A percentile compares a stretch with the other conserved stretches of the same genome.
Evolutionary conservation across 2,888 invertebrate species (phyloP).

Genomic region (Hylaea fasciaria): DNA sequence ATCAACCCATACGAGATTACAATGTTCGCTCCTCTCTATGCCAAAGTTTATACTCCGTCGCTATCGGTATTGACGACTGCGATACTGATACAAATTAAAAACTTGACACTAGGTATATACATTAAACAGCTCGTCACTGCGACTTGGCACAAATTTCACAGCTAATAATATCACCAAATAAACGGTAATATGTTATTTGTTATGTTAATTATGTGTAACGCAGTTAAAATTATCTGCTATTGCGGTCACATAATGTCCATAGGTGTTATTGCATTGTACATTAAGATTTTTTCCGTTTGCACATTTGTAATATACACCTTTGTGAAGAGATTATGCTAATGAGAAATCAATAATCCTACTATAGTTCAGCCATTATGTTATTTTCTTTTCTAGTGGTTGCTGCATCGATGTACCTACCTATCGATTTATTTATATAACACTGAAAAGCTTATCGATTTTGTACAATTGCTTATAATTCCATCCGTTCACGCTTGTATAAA

Average conservation of each 20-base stretch:
- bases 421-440: not conserved
- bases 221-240: conserved; percentile 36
- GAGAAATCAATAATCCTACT: not conserved
- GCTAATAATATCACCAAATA: conserved; percentile 11
- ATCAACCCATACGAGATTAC: too few relatives aligned
- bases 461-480: not conserved
- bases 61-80: too few relatives aligned
- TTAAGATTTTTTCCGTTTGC: conserved; percentile 14
- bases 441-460: conserved; percentile 8
- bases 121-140: too few relatives aligned
- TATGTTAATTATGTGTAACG: conserved; percentile 22
- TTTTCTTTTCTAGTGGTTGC: too few relatives aligned
- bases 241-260: conserved; percentile 35
- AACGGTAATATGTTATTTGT: not conserved
- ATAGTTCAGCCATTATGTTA: too few relatives aligned
- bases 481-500: too few relatives aligned
- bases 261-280: conserved; percentile 29
- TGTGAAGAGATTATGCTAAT: conserved; percentile 18
- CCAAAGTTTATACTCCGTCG: too few relatives aligned
- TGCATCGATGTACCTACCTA: not conserved
- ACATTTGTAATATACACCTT: conserved; percentile 21
- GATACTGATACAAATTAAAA: too few relatives aligned
- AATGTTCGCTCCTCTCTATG: too few relatives aligned
- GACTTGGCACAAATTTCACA: conserved; percentile 11
- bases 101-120: too few relatives aligned